Evolutionary conservation across 2,113 vertebrate genomes (phyloP).

Genomic region (Campylomormyrus numenius): DNA sequence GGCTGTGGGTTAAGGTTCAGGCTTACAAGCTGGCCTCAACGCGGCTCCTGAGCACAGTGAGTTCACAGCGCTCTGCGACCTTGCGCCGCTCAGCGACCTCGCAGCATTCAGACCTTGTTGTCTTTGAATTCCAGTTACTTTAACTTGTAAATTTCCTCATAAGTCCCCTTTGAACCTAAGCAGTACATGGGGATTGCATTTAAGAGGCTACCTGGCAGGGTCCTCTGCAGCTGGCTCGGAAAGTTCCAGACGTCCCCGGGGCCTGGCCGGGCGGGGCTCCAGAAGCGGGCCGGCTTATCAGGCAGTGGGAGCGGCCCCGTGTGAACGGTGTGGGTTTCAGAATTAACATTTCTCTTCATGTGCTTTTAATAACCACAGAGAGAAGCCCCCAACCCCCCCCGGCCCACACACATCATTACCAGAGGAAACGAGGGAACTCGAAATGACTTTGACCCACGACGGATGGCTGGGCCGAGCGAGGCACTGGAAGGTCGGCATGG

Average conservation of each 20-base stretch:
- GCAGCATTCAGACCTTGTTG: slow-evolving; percentile 60
- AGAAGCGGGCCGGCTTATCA: slow-evolving; percentile 75
- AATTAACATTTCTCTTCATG: slow-evolving; percentile 99
- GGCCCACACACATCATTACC: slow-evolving; percentile 57
- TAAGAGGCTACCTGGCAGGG: slow-evolving; percentile 84
- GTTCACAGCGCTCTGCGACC: slow-evolving; percentile 42
- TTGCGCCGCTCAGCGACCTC: not conserved
- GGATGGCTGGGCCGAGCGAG: slow-evolving; percentile 79
- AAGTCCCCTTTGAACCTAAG: slow-evolving; percentile 74
- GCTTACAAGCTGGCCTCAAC: slow-evolving; percentile 35
- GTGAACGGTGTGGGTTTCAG: slow-evolving; percentile 81
- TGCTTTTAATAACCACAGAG: slow-evolving; percentile 98
- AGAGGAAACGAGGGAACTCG: slow-evolving; percentile 88
- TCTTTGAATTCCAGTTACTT: slow-evolving; percentile 68
- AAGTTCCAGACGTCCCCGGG: slow-evolving; percentile 72
- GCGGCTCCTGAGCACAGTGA: slow-evolving; percentile 46
- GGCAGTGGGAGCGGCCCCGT: slow-evolving; percentile 67
- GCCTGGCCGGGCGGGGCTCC: slow-evolving; percentile 48
- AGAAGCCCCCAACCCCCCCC: not conserved
- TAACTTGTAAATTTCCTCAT: slow-evolving; percentile 81
- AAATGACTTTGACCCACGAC: slow-evolving; percentile 93
- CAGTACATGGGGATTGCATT: slow-evolving; percentile 84
- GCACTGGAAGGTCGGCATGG: slow-evolving; percentile 77
- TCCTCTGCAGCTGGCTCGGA: slow-evolving; percentile 91
- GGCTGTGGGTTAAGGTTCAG: slow-evolving; percentile 54